Percentiles rank a stretch among this genome's conserved stretches.
Conservation (phyloP, 2,888 invertebrate genomes). For the Epinotia ramella region DNA sequence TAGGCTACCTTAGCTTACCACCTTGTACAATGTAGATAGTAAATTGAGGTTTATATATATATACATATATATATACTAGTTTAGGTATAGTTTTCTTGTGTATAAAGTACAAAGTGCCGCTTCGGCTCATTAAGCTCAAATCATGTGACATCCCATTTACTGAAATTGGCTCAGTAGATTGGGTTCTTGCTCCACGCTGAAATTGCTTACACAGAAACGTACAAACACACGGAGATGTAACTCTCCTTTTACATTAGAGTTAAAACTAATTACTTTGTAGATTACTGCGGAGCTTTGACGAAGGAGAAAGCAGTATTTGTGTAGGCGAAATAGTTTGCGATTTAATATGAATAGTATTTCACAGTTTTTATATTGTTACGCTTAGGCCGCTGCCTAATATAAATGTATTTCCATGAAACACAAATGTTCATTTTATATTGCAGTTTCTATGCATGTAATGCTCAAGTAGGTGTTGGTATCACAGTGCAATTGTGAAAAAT, state of each 20-base stretch:
- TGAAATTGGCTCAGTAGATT: slow-evolving; percentile 6
- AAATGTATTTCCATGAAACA: too few species aligned
- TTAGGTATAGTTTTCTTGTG: background rate
- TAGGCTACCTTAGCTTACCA: too few species aligned
- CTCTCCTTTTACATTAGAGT: slow-evolving; percentile 2
- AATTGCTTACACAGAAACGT: slow-evolving; percentile 11
- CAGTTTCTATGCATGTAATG: too few species aligned
- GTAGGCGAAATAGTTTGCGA: background rate
- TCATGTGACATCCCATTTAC: slow-evolving; percentile 14
- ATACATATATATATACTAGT: background rate
- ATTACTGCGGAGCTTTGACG: slow-evolving; percentile 1
- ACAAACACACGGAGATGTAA: background rate
- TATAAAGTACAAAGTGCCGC: background rate
- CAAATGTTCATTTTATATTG: too few species aligned
- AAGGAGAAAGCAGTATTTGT: background rate
- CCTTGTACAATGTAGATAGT: background rate
- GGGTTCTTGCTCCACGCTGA: slow-evolving; percentile 9
- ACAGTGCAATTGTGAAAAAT: too few species aligned
- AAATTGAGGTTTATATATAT: background rate
- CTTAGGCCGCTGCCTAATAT: background rate
- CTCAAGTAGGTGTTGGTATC: too few species aligned
- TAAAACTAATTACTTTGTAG: slow-evolving; percentile 13
- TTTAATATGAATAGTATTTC: background rate
- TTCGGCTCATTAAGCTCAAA: slow-evolving; percentile 11
- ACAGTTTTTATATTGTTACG: background rate